Conservation (phyloP, 2,113 vertebrate species). For the Ictidomys tridecemlineatus region DNA sequence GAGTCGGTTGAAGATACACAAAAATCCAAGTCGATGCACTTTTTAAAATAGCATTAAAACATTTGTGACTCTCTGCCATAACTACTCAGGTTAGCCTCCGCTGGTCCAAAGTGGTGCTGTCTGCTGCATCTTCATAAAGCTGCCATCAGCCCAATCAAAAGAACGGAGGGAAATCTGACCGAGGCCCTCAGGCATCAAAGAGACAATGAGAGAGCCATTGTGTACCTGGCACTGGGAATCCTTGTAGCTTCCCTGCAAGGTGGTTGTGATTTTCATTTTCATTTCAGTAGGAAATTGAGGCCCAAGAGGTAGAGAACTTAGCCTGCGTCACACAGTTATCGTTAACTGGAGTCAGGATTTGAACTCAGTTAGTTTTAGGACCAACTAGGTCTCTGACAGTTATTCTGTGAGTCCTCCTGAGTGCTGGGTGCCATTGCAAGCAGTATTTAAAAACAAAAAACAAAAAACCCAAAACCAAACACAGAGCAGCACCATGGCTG, state of each 20-base stretch:
- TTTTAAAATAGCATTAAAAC: not conserved
- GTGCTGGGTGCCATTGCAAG: not conserved
- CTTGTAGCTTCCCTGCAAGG: not conserved
- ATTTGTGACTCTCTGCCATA: not conserved
- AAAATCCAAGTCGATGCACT: not conserved
- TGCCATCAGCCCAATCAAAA: not conserved
- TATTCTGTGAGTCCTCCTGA: not conserved
- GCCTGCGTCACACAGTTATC: not conserved
- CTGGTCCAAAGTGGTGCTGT: constrained; percentile 5
- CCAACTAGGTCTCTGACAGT: too few relatives aligned
- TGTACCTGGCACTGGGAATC: not conserved
- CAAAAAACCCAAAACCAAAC: too few relatives aligned
- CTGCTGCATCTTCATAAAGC: not conserved
- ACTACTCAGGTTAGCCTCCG: not conserved
- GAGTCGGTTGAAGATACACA: not conserved
- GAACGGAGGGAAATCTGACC: not conserved
- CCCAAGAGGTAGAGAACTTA: not conserved
- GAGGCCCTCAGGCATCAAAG: not conserved
- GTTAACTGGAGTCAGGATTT: not conserved
- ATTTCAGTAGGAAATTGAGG: not conserved
- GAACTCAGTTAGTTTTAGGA: not conserved
- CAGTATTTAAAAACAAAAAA: not conserved
- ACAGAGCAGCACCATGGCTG: not conserved
- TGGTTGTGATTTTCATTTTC: not conserved
- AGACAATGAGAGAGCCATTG: not conserved